Evolutionary conservation across 2,113 vertebrate genomes (phyloP).

Genomic region (Xenopus tropicalis): UCB_Xtro_10.0 CM004444.2:97095501-97096000

Average conservation of each 20-base stretch:
- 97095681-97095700: conserved; percentile 2
- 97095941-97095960: not conserved
- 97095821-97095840: not conserved
- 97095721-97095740: not conserved
- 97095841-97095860: not conserved
- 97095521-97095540: too few relatives aligned
- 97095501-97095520: too few relatives aligned
- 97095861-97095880: conserved; percentile 1
- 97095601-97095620: too few relatives aligned
- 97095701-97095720: not conserved
- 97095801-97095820: conserved; percentile 1
- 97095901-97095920: not conserved
- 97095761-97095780: not conserved
- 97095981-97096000: not conserved
- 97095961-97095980: not conserved
- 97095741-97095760: not conserved
- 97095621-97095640: too few relatives aligned
- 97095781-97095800: not conserved
- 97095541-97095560: conserved; percentile 1
- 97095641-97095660: not conserved
- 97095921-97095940: not conserved
- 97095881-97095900: not conserved
- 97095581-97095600: too few relatives aligned
- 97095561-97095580: not conserved
- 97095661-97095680: not conserved